A percentile compares a stretch with the other conserved stretches of the same genome.
Conservation (phyloP, 53 echinoderm and acorn worm species). For the Paelopatides confundens region DNA sequence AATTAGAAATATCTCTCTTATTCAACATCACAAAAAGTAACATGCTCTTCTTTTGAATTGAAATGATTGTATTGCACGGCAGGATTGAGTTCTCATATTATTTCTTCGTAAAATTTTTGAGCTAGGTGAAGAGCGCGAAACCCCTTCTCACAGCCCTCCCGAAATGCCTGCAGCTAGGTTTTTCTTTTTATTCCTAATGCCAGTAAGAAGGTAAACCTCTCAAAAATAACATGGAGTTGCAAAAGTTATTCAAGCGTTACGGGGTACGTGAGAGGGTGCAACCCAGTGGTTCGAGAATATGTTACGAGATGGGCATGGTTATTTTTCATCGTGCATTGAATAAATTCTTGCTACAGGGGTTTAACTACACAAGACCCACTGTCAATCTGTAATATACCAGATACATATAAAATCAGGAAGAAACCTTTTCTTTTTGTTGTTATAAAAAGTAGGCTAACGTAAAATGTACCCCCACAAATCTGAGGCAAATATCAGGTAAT, state of each 20-base stretch:
- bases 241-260: background rate
- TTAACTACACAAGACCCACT: no score
- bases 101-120: background rate
- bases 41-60: background rate
- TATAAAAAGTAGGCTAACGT: no score
- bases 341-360: no score
- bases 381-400: no score
- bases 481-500: no score
- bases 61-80: background rate
- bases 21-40: background rate
- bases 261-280: background rate
- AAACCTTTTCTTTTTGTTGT: no score
- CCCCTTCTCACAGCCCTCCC: background rate
- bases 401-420: no score
- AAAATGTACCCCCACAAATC: no score
- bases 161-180: background rate
- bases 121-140: background rate
- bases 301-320: no score
- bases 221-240: background rate
- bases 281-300: background rate
- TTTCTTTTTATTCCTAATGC: background rate
- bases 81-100: background rate
- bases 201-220: conserved; percentile 3
- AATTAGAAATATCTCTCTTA: background rate
- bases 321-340: no score